Evolutionary conservation across 2,113 vertebrate genomes (phyloP).

Genomic region (Plectropomus leopardus): DNA sequence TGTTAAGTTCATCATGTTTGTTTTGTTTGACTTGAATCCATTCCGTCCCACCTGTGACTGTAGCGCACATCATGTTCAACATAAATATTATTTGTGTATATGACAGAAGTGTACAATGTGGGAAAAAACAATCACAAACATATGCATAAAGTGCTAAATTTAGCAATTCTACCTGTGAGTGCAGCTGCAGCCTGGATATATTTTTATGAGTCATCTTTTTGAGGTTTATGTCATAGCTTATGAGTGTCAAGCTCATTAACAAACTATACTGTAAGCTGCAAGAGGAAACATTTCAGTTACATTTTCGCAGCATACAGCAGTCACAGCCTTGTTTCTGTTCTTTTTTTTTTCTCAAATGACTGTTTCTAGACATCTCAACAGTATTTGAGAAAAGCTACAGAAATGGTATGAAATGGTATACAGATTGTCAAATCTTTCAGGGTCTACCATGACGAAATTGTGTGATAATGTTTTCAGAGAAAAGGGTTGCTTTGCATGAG

Average conservation of each 20-base stretch:
- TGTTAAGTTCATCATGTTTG: conserved; percentile 10
- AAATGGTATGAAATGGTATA: not conserved
- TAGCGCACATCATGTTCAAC: not conserved
- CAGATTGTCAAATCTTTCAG: not conserved
- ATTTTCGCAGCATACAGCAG: not conserved
- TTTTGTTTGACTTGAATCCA: conserved; percentile 37
- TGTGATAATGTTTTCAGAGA: conserved; percentile 37
- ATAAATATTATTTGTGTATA: not conserved
- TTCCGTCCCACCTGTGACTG: conserved; percentile 4
- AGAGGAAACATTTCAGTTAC: not conserved
- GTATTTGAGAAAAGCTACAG: conserved; percentile 17
- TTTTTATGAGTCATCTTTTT: not conserved
- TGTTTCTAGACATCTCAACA: not conserved
- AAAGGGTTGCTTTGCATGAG: not conserved
- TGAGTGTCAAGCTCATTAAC: not conserved
- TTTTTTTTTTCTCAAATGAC: not conserved
- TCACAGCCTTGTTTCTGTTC: not conserved
- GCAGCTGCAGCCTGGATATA: conserved; percentile 11
- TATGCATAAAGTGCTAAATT: conserved; percentile 33
- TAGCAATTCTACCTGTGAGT: not conserved
- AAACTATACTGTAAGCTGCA: conserved; percentile 3
- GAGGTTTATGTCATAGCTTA: not conserved
- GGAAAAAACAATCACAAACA: not conserved
- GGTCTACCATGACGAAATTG: not conserved
- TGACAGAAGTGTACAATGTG: not conserved